phyloP scores from a whole-genome alignment of 2,888 invertebrate genomes.

The Bembecia ichneumoniformis region DNA sequence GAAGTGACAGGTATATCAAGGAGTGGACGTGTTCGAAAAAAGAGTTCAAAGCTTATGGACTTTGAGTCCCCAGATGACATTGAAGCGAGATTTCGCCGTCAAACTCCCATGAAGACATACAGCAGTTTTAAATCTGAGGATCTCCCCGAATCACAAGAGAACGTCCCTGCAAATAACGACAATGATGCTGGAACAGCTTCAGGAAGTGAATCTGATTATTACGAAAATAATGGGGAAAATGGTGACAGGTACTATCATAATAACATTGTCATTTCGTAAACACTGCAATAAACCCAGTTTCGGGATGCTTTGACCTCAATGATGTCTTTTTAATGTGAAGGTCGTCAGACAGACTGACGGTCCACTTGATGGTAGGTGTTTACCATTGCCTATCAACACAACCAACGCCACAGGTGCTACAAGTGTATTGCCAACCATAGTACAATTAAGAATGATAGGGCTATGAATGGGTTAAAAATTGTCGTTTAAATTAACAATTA shows the following conservation, averaged over 20 bases:
- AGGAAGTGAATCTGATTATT: conserved; percentile 61
- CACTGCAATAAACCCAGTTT: too few relatives aligned
- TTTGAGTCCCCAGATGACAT: conserved; percentile 93
- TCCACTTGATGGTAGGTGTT: too few relatives aligned
- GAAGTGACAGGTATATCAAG: conserved; percentile 90
- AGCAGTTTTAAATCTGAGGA: conserved; percentile 37
- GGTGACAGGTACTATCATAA: conserved; percentile 41
- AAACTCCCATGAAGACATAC: conserved; percentile 46
- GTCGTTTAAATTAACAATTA: too few relatives aligned
- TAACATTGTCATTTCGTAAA: too few relatives aligned
- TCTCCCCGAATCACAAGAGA: conserved; percentile 29
- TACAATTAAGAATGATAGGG: too few relatives aligned
- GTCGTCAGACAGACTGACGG: too few relatives aligned
- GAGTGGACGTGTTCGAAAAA: conserved; percentile 92
- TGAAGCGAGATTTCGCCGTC: conserved; percentile 69
- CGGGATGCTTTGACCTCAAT: too few relatives aligned
- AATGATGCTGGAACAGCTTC: conserved; percentile 52
- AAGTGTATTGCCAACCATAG: too few relatives aligned
- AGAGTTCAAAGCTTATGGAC: conserved; percentile 94
- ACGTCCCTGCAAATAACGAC: conserved; percentile 24
- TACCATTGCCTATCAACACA: too few relatives aligned
- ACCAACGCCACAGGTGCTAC: too few relatives aligned
- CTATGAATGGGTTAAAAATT: too few relatives aligned
- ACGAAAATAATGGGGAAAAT: conserved; percentile 57
- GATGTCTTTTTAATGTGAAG: too few relatives aligned